These are phyloP conservation scores for Neria commutata DNA, from an alignment of 2,888 invertebrate species.

Conservation along the genomic window DNA sequence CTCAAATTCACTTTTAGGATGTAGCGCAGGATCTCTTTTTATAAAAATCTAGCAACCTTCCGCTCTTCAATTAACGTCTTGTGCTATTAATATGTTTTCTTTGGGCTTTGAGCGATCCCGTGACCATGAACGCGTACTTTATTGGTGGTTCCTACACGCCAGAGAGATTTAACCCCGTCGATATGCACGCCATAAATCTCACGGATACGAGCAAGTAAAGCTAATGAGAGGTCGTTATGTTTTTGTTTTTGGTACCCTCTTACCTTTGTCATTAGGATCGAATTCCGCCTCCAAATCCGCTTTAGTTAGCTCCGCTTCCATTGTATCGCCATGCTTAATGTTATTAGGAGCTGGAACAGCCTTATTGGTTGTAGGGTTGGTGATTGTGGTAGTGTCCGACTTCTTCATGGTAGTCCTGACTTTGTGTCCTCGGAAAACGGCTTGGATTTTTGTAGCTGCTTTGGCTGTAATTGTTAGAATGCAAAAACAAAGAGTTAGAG, in stretches of 20 bases:
- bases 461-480: constrained; percentile 56
- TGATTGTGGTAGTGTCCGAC: constrained; percentile 62
- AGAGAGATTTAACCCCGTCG: too few relatives aligned
- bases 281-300: constrained; percentile 81
- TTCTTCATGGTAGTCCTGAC: constrained; percentile 79
- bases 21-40: too few relatives aligned
- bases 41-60: too few relatives aligned
- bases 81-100: too few relatives aligned
- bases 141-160: too few relatives aligned
- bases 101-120: too few relatives aligned
- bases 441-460: constrained; percentile 89
- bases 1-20: too few relatives aligned
- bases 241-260: constrained; percentile 28
- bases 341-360: constrained; percentile 38
- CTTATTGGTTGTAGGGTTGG: constrained; percentile 33
- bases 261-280: constrained; percentile 80
- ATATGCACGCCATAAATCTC: too few relatives aligned
- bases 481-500: background rate
- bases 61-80: too few relatives aligned
- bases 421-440: constrained; percentile 83
- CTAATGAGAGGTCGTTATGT: too few relatives aligned
- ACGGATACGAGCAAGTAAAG: too few relatives aligned
- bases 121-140: too few relatives aligned
- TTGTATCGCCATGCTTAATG: constrained; percentile 28
- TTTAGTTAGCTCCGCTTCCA: constrained; percentile 66